phyloP scores from a whole-genome alignment of 1,140 invertebrate species.

The Gerris buenoi region DNA sequence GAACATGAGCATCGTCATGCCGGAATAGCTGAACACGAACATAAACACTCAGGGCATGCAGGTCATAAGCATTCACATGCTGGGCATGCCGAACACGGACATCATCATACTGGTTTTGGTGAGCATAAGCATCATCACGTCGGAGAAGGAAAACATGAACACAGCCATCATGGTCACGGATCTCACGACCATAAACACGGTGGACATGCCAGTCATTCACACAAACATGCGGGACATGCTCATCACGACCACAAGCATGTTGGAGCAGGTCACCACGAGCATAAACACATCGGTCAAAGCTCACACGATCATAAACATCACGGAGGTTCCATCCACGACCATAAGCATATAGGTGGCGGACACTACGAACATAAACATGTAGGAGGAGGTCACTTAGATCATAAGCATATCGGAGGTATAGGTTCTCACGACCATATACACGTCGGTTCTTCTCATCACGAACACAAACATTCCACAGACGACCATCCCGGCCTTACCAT shows the following conservation, averaged over 20 bases:
- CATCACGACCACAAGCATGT: constrained; percentile 14
- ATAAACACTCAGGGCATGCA: constrained; percentile 17
- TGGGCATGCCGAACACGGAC: constrained; percentile 10
- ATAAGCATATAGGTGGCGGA: neutral
- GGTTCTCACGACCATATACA: neutral
- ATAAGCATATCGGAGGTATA: neutral
- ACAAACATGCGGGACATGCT: constrained; percentile 12
- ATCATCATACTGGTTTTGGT: constrained; percentile 1
- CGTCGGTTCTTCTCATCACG: neutral
- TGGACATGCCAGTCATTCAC: constrained; percentile 14
- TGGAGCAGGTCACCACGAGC: constrained; percentile 8
- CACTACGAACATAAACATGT: neutral
- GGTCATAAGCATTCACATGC: constrained; percentile 23
- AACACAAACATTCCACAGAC: too few relatives aligned
- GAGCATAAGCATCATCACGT: constrained; percentile 10
- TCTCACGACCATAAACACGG: constrained; percentile 4
- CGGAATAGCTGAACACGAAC: neutral
- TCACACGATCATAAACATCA: constrained; percentile 12
- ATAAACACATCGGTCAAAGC: constrained; percentile 9
- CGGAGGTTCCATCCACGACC: constrained; percentile 1
- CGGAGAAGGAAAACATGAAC: neutral
- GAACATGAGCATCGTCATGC: neutral
- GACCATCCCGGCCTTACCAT: too few relatives aligned
- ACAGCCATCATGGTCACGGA: neutral
- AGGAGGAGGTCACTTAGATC: neutral